Evolutionary conservation across 2,888 invertebrate genomes (phyloP).

Genomic region (Lissonota sp.): DNA sequence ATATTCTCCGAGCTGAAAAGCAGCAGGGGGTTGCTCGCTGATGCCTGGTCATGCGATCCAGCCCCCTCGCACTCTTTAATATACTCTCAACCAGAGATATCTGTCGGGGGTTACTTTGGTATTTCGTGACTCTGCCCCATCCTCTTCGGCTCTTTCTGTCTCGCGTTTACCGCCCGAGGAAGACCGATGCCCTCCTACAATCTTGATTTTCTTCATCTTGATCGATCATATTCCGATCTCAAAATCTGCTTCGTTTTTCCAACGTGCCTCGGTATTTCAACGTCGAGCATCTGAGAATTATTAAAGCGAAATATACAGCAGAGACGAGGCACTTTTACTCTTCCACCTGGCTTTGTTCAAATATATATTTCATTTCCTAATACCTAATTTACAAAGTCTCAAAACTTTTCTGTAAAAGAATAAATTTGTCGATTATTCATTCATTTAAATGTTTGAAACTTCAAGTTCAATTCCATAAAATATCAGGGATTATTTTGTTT

Average conservation of each 20-base stretch:
- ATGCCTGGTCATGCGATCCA: conserved; percentile 72
- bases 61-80: conserved; percentile 64
- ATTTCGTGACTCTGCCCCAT: conserved; percentile 53
- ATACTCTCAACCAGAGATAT: conserved; percentile 42
- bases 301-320: conserved; percentile 13
- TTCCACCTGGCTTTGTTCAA: conserved; percentile 44
- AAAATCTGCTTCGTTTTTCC: conserved; percentile 49
- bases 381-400: neutral
- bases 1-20: conserved; percentile 52
- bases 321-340: conserved; percentile 1
- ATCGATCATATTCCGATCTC: conserved; percentile 57
- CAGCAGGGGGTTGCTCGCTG: conserved; percentile 71
- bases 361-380: conserved; percentile 3
- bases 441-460: too few relatives aligned
- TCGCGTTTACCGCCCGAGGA: conserved; percentile 27
- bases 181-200: conserved; percentile 34
- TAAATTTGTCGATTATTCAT: too few relatives aligned
- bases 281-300: conserved; percentile 39
- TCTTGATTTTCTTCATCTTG: conserved; percentile 48
- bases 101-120: conserved; percentile 43
- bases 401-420: too few relatives aligned
- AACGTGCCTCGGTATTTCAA: conserved; percentile 10
- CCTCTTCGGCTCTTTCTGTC: conserved; percentile 47
- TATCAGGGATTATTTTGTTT: too few relatives aligned
- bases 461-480: too few relatives aligned